phyloP scores from a whole-genome alignment of 64 coral and sea anemone species.

The Hydrozoanthus tunicans region DNA sequence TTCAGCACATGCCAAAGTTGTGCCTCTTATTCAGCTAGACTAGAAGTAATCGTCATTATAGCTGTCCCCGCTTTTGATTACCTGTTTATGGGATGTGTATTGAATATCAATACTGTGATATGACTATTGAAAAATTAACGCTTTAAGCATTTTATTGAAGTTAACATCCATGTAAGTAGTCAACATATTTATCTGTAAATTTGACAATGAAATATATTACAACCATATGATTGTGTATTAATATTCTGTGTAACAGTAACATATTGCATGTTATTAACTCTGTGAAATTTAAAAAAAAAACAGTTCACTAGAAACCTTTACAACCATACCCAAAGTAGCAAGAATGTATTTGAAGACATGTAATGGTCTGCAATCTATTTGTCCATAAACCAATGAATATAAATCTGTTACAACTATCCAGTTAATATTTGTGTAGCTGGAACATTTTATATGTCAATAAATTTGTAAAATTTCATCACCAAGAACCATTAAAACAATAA shows the following conservation, averaged over 20 bases:
- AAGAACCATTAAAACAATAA: slow-evolving; percentile 55
- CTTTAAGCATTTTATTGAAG: slow-evolving; percentile 66
- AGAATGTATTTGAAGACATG: slow-evolving; percentile 58
- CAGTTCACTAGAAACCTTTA: slow-evolving; percentile 48
- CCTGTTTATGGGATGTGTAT: slow-evolving; percentile 57
- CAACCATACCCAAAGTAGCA: slow-evolving; percentile 50
- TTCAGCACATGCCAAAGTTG: not conserved
- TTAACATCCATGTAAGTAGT: slow-evolving; percentile 70
- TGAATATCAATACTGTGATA: slow-evolving; percentile 64
- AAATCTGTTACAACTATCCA: slow-evolving; percentile 56
- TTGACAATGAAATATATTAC: slow-evolving; percentile 70
- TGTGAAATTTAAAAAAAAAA: slow-evolving; percentile 55
- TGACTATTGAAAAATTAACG: slow-evolving; percentile 70
- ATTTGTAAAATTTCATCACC: slow-evolving; percentile 32
- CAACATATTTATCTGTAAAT: slow-evolving; percentile 66
- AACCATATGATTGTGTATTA: slow-evolving; percentile 53
- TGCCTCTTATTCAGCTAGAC: not conserved
- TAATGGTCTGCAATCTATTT: slow-evolving; percentile 52
- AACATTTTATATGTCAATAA: slow-evolving; percentile 59
- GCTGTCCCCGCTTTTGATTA: slow-evolving; percentile 56
- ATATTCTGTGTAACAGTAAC: slow-evolving; percentile 63
- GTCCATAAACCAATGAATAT: slow-evolving; percentile 57
- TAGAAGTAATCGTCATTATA: slow-evolving; percentile 55
- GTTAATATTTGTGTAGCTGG: slow-evolving; percentile 58
- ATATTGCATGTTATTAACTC: slow-evolving; percentile 54